These are phyloP conservation scores for Sinonovacula constricta DNA, from an alignment of 1,140 invertebrate species.

Conservation along the genomic window DNA sequence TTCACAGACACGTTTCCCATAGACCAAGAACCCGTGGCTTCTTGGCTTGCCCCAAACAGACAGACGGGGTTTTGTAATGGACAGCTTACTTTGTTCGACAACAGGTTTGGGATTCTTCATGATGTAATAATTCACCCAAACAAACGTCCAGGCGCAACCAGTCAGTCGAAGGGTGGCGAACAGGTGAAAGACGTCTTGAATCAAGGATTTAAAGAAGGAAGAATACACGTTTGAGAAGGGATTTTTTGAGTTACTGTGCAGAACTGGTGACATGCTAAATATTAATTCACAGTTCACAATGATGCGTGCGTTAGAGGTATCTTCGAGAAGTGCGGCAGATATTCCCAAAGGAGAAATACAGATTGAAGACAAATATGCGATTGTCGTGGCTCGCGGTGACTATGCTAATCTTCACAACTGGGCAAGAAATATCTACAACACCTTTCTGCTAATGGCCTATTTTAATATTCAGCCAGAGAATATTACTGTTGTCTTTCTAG, in stretches of 20 bases:
- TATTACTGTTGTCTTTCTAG: constrained; percentile 67
- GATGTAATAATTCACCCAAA: constrained; percentile 6
- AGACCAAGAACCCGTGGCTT: background rate
- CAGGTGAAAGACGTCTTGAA: constrained; percentile 7
- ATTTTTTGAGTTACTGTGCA: too few relatives aligned
- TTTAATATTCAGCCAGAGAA: constrained; percentile 62
- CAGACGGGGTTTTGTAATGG: constrained; percentile 1
- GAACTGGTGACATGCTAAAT: too few relatives aligned
- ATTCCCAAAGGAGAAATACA: too few relatives aligned
- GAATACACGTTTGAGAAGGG: background rate
- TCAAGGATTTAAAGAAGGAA: background rate
- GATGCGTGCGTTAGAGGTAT: too few relatives aligned
- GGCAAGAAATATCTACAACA: constrained; percentile 73
- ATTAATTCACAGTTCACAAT: too few relatives aligned
- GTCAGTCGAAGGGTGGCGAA: constrained; percentile 11
- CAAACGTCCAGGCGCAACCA: background rate
- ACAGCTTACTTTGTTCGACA: background rate
- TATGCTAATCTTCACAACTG: constrained; percentile 76
- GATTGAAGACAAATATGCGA: background rate
- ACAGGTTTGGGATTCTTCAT: constrained; percentile 29
- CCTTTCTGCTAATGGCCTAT: constrained; percentile 68
- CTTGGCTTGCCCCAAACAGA: constrained; percentile 4
- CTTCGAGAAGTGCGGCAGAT: too few relatives aligned
- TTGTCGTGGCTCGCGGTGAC: constrained; percentile 66
- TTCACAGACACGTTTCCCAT: constrained; percentile 17